A percentile compares a stretch with the other conserved stretches of the same genome.
Conservation (phyloP, 1,140 invertebrate species). For the Brachionus rotundiformis region DNA sequence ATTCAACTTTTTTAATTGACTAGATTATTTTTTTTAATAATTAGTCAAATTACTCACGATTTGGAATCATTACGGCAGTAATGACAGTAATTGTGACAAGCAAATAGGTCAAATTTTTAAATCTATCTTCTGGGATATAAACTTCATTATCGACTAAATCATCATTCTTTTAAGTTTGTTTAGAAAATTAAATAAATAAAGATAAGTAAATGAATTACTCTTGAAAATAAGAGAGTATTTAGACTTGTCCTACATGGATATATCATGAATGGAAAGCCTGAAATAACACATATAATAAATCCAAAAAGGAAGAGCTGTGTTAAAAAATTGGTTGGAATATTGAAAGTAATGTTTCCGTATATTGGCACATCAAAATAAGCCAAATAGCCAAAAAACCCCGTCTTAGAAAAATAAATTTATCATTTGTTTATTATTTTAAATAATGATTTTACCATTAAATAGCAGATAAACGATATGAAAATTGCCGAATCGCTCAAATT, state of each 20-base stretch:
- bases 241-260: constrained; percentile 91
- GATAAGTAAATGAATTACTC: constrained; percentile 67
- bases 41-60: constrained; percentile 59
- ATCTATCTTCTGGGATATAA: constrained; percentile 77
- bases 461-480: constrained; percentile 35
- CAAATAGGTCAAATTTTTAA: constrained; percentile 75
- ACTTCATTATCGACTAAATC: not conserved
- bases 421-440: not conserved
- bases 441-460: constrained; percentile 39
- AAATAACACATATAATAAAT: constrained; percentile 88
- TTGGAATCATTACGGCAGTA: constrained; percentile 69
- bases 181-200: not conserved
- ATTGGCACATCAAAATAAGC: constrained; percentile 76
- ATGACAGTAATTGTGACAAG: constrained; percentile 76
- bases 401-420: constrained; percentile 60
- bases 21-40: not conserved
- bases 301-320: constrained; percentile 86
- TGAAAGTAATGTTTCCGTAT: constrained; percentile 83
- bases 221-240: constrained; percentile 83
- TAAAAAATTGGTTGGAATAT: constrained; percentile 75
- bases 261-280: constrained; percentile 92
- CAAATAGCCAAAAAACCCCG: constrained; percentile 92
- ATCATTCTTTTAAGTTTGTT: not conserved
- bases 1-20: constrained; percentile 71
- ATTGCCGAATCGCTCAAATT: constrained; percentile 23